phyloP scores from a whole-genome alignment of 2,113 vertebrate species.

The Urocynchramus pylzowi region DNA sequence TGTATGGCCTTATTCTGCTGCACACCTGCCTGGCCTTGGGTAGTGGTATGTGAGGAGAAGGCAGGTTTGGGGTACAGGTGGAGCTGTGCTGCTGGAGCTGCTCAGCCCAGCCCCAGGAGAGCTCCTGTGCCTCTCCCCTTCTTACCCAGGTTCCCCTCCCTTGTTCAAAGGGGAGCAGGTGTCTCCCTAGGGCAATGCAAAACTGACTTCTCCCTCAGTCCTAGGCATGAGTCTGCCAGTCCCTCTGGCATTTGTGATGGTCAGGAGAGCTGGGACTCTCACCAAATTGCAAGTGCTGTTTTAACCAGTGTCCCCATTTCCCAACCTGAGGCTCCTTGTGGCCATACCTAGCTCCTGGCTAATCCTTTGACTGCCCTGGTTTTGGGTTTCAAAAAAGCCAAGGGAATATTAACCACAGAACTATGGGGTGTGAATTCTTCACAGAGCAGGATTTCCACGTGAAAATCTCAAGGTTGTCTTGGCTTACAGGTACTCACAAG shows the following conservation, averaged over 20 bases:
- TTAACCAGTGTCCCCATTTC: neutral
- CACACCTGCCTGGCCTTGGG: rapidly evolving
- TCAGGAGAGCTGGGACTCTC: rapidly evolving
- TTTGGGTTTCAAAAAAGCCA: neutral
- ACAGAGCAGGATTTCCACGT: neutral
- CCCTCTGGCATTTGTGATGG: neutral
- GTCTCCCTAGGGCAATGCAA: neutral
- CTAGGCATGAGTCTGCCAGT: neutral
- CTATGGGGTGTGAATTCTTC: neutral
- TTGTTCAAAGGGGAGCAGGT: neutral
- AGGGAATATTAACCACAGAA: neutral
- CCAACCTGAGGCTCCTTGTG: neutral
- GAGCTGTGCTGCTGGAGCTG: neutral
- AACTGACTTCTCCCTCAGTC: neutral
- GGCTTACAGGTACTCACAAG: neutral
- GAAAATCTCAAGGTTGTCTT: neutral
- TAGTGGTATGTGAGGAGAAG: rapidly evolving
- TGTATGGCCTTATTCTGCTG: neutral
- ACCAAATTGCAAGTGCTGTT: neutral
- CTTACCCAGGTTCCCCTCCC: neutral
- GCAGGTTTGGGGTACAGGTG: neutral
- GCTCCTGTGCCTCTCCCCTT: rapidly evolving
- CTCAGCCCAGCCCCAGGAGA: rapidly evolving
- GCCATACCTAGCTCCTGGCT: neutral
- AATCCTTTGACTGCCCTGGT: neutral